Conservation (phyloP, 2,113 vertebrate genomes). For the Oxygymnocypris stewartii region DNA sequence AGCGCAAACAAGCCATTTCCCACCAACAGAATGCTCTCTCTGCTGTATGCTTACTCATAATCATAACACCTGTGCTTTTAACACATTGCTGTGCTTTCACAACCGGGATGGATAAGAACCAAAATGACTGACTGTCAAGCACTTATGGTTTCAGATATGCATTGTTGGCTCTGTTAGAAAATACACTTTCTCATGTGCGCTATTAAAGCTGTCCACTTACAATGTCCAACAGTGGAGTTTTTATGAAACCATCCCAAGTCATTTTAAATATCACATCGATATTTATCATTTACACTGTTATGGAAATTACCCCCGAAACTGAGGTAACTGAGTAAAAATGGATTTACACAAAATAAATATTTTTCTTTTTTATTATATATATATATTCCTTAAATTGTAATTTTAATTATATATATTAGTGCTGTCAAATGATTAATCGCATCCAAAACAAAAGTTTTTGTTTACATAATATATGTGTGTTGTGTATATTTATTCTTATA, state of each 20-base stretch:
- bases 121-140: background rate
- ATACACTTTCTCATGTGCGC: background rate
- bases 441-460: no score
- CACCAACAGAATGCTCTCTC: slow-evolving; percentile 18
- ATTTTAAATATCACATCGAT: background rate
- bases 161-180: background rate
- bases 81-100: background rate
- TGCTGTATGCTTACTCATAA: slow-evolving; percentile 47
- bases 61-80: background rate
- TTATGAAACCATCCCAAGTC: background rate
- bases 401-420: no score
- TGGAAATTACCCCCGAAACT: background rate
- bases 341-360: background rate
- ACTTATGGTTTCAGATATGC: background rate
- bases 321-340: background rate
- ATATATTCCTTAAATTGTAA: no score
- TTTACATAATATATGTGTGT: no score
- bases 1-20: slow-evolving; percentile 44
- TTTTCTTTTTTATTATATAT: no score
- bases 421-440: no score
- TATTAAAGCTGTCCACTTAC: background rate
- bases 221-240: background rate
- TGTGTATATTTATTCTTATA: no score
- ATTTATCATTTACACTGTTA: background rate
- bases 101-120: background rate